Percentiles rank a stretch among this genome's conserved stretches.
phyloP scores from a whole-genome alignment of 2,888 invertebrate genomes.

The Neocrepidodera transversa region DNA sequence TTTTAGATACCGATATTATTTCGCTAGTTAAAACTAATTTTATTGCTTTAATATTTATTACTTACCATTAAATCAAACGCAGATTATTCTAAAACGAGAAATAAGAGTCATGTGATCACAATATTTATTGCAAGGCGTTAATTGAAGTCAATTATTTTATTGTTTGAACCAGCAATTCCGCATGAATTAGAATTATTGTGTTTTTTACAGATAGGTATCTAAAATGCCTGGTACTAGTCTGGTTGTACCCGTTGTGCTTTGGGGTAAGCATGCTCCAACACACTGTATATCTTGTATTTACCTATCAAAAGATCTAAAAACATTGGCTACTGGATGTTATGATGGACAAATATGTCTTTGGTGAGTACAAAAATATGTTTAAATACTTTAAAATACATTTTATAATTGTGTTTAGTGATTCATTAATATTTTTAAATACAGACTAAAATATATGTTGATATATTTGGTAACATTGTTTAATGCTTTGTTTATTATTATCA shows the following conservation, averaged over 20 bases:
- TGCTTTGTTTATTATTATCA: too few relatives aligned
- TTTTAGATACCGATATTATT: constrained; percentile 40
- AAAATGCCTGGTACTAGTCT: constrained; percentile 84
- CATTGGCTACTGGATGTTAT: constrained; percentile 94
- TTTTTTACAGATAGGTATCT: constrained; percentile 27
- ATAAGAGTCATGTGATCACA: constrained; percentile 39
- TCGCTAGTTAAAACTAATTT: constrained; percentile 44
- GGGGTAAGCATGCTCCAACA: constrained; percentile 96
- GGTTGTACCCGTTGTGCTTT: constrained; percentile 95
- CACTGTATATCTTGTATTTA: constrained; percentile 96
- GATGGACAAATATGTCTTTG: constrained; percentile 98
- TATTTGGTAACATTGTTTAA: too few relatives aligned
- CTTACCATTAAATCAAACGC: constrained; percentile 32
- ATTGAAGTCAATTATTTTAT: constrained; percentile 42
- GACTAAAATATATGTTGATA: too few relatives aligned
- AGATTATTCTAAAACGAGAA: constrained; percentile 25
- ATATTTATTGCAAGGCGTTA: constrained; percentile 38
- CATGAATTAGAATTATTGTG: neutral
- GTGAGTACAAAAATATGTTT: constrained; percentile 63
- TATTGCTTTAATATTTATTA: constrained; percentile 35
- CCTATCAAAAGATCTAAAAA: constrained; percentile 89
- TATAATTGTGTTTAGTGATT: too few relatives aligned
- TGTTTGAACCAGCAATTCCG: neutral
- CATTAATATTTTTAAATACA: too few relatives aligned
- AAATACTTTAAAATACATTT: neutral